Evolutionary conservation across 2,888 invertebrate genomes (phyloP), one percentile per base, ranked within the genome.

Genomic region (Drosophila basisetae): DNA sequence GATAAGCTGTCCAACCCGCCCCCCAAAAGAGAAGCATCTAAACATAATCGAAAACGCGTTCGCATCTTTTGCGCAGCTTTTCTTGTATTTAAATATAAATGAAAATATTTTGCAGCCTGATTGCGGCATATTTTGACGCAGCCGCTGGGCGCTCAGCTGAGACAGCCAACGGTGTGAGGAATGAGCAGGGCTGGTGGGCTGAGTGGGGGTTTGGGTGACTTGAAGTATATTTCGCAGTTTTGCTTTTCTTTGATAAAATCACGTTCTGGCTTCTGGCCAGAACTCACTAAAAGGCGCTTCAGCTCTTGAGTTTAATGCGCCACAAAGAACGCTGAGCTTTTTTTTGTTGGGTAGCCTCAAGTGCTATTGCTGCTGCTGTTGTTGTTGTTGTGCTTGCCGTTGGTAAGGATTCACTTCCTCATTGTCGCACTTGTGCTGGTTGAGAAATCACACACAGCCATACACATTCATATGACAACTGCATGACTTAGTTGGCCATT

Each of bases 121-220:
- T 89, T 89, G 85, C 90, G 85, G 85, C 88, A 89, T 89, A 85
- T 85, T 85, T 89, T 89, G 85, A 85, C 83, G 88, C 90, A 89
- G 75, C 84, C 84, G 87, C 70, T 69, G 80, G 88, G 85, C 74
- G 50, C 65, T 69, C 49, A 70, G 74, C 71, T 74, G 70, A 70
- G 70, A 74, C 77, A 64, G 68, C 39, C 55, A 80, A 52, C 31
- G 41, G 30, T 33, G 47, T 28, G 10, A 9, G 53, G 16, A 22
- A 1, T 22, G 22, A 22, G 9, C 9, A 13, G 10, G 2, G 0
- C 43, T 43, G 4, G 22, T 2, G 18, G 49, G 10, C 9, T 4
- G 9, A 31, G 31, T 9, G 31, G 9, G 31, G 31, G 31, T 9
- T 31, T 31, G 35, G 47, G 9, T 25, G 30, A 30, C 41, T 28